phyloP scores from a whole-genome alignment of 2,888 invertebrate species.

The Leptopilina myrica region DNA sequence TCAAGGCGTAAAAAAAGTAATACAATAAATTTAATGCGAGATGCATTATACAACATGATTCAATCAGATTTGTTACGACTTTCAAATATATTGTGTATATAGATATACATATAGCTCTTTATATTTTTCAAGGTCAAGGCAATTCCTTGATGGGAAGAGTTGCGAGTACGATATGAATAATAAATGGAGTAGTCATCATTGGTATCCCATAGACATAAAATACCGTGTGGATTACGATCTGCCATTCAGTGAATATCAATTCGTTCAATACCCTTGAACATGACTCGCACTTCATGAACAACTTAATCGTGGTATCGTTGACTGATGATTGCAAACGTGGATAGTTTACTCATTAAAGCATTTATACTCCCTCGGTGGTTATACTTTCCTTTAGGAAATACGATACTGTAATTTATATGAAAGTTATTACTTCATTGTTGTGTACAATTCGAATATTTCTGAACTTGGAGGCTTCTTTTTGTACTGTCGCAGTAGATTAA shows the following conservation, averaged over 20 bases:
- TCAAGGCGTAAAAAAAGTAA: neutral
- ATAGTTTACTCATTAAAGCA: constrained; percentile 12
- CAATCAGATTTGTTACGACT: constrained; percentile 20
- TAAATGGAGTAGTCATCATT: constrained; percentile 39
- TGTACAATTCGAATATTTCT: too few species aligned
- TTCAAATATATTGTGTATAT: neutral
- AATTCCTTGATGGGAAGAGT: constrained; percentile 5
- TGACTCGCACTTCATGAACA: constrained; percentile 17
- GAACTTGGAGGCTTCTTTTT: too few species aligned
- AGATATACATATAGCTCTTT: neutral
- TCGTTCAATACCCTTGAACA: constrained; percentile 28
- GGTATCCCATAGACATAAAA: constrained; percentile 24
- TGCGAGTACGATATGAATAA: constrained; percentile 32
- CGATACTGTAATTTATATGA: neutral
- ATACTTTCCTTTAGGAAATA: neutral
- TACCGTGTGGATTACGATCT: constrained; percentile 28
- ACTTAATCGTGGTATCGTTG: constrained; percentile 23
- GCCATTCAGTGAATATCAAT: constrained; percentile 35
- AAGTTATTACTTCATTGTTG: too few species aligned
- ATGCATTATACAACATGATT: neutral
- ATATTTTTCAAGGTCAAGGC: constrained; percentile 28
- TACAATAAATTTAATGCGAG: neutral
- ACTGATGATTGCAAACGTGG: constrained; percentile 22
- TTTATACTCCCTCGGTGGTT: constrained; percentile 1
- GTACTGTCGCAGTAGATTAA: too few species aligned